Evolutionary conservation across 1,140 invertebrate genomes (phyloP).

Genomic region (Drosophila takahashii): DNA sequence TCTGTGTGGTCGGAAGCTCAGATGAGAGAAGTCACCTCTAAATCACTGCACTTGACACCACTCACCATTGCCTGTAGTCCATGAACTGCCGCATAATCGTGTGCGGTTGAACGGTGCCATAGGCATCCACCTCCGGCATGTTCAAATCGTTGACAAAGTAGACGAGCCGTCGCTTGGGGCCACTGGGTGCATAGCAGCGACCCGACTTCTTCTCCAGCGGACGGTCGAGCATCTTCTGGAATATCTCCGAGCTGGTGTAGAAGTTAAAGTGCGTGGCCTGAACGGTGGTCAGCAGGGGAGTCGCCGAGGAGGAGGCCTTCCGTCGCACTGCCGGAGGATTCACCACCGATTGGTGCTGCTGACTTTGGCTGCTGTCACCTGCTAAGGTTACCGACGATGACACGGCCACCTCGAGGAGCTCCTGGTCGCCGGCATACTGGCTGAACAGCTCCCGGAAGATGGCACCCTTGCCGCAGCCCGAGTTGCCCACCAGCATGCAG

Average conservation of each 20-base stretch:
- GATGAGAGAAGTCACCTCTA: neutral
- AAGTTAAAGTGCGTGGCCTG: constrained; percentile 97
- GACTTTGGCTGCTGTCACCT: constrained; percentile 34
- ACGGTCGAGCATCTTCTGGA: constrained; percentile 96
- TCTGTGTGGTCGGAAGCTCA: no score
- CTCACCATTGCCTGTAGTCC: constrained; percentile 94
- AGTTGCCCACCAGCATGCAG: constrained; percentile 95
- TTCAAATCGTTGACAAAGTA: constrained; percentile 99
- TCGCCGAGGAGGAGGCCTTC: constrained; percentile 57
- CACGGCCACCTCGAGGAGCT: constrained; percentile 71
- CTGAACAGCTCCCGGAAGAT: constrained; percentile 93
- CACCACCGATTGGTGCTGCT: constrained; percentile 26
- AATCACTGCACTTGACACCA: neutral
- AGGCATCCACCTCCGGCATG: constrained; percentile 98
- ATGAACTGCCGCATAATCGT: constrained; percentile 97
- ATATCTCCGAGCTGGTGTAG: constrained; percentile 97
- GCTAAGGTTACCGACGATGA: constrained; percentile 39
- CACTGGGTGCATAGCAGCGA: constrained; percentile 95
- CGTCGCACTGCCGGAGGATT: constrained; percentile 32
- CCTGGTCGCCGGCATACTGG: constrained; percentile 84
- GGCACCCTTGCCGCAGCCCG: constrained; percentile 95
- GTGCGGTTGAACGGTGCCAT: constrained; percentile 97
- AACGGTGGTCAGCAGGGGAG: constrained; percentile 85
- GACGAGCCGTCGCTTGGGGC: constrained; percentile 93
- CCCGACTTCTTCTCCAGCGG: constrained; percentile 98